Conservation (phyloP, 2,797 vertebrate species). For the Mormyrus proboscirostris region DNA sequence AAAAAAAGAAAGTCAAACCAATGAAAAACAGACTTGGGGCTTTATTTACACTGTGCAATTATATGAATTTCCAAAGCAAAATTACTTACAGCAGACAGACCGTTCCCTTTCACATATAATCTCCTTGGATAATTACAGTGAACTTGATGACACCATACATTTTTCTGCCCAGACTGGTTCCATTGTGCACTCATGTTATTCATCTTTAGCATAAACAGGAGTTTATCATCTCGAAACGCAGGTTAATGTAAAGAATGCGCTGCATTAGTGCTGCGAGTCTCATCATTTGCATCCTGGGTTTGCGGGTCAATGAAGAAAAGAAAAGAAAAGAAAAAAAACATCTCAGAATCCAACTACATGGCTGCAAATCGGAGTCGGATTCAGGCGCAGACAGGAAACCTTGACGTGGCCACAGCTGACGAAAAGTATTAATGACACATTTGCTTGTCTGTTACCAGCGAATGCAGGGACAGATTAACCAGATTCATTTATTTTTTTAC, state of each 20-base stretch:
- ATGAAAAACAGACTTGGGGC: slow-evolving; percentile 48
- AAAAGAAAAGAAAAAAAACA: too few species aligned
- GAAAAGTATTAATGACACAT: slow-evolving; percentile 23
- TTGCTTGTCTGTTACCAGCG: neutral
- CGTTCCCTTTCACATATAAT: slow-evolving; percentile 45
- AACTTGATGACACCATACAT: slow-evolving; percentile 30
- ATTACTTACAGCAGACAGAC: slow-evolving; percentile 47
- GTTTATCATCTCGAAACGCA: neutral
- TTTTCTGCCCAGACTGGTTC: slow-evolving; percentile 49
- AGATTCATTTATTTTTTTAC: neutral
- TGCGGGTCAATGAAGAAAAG: neutral
- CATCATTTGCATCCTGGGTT: neutral
- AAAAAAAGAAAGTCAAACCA: slow-evolving; percentile 47
- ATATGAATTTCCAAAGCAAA: slow-evolving; percentile 56
- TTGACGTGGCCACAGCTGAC: slow-evolving; percentile 34
- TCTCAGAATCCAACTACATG: slow-evolving; percentile 29
- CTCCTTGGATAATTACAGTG: slow-evolving; percentile 46
- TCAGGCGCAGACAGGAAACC: slow-evolving; percentile 15
- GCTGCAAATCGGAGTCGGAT: slow-evolving; percentile 17
- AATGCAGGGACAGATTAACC: neutral
- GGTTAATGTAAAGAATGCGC: slow-evolving; percentile 27
- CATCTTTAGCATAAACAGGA: neutral
- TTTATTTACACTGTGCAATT: slow-evolving; percentile 68
- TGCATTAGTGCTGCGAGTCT: neutral
- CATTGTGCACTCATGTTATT: neutral